Conservation (phyloP, 2,888 invertebrate genomes). For the Melieria crassipennis region DNA sequence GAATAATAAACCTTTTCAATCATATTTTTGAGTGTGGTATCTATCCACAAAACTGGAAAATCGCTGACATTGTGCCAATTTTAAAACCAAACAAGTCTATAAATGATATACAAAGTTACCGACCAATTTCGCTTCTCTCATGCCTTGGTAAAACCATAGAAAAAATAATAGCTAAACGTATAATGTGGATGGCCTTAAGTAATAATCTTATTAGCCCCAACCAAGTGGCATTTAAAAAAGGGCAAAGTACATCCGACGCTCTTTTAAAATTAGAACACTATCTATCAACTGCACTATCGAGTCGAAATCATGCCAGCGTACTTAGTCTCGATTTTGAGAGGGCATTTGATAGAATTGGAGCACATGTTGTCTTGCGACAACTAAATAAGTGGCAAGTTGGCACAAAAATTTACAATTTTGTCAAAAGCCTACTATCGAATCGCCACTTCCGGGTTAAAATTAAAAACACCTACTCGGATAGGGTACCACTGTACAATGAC, state of each 20-base stretch:
- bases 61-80: neutral
- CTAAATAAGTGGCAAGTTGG: too few relatives aligned
- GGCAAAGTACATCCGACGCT: too few relatives aligned
- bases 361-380: too few relatives aligned
- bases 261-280: too few relatives aligned
- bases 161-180: neutral
- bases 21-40: neutral
- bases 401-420: too few relatives aligned
- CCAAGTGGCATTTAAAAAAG: too few relatives aligned
- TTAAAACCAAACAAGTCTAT: neutral
- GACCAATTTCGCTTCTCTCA: constrained; percentile 1
- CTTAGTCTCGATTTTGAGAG: too few relatives aligned
- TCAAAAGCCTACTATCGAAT: too few relatives aligned
- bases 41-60: neutral
- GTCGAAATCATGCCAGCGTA: too few relatives aligned
- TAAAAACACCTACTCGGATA: constrained; percentile 12
- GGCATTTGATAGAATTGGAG: too few relatives aligned
- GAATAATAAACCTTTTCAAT: neutral
- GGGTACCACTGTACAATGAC: constrained; percentile 26
- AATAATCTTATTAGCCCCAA: neutral
- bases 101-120: neutral
- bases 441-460: too few relatives aligned
- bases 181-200: neutral
- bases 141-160: neutral
- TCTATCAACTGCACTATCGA: too few relatives aligned